Evolutionary conservation across 1,140 invertebrate genomes (phyloP).

Genomic region (Sweltsa coloradensis): DNA sequence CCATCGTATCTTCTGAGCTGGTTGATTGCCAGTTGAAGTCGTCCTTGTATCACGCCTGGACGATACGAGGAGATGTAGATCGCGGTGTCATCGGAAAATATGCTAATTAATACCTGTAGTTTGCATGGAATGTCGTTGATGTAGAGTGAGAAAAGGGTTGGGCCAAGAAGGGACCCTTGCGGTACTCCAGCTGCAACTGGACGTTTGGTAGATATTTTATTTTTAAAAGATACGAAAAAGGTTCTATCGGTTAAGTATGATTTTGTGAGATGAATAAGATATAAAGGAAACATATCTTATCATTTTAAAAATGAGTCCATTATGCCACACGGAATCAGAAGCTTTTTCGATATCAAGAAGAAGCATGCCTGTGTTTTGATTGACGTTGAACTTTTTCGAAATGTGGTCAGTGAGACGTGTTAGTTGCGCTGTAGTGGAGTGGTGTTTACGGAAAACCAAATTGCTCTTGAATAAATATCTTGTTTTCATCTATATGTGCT

Average conservation of each 20-base stretch:
- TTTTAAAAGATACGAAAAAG: neutral
- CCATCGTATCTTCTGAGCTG: slow-evolving; percentile 14
- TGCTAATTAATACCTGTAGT: slow-evolving; percentile 10
- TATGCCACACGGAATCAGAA: slow-evolving; percentile 25
- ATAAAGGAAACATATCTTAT: slow-evolving; percentile 11
- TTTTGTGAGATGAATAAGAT: slow-evolving; percentile 16
- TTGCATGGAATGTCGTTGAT: slow-evolving; percentile 20
- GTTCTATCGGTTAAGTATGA: slow-evolving; percentile 11
- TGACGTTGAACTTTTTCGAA: slow-evolving; percentile 14
- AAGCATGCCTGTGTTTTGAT: slow-evolving; percentile 18
- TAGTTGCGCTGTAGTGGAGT: slow-evolving; percentile 7
- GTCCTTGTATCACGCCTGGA: neutral
- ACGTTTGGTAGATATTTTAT: neutral
- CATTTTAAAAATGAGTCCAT: slow-evolving; percentile 24
- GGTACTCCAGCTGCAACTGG: neutral
- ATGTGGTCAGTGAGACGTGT: neutral
- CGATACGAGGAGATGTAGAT: neutral
- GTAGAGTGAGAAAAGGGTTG: slow-evolving; percentile 19
- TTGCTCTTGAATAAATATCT: slow-evolving; percentile 12
- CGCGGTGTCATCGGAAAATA: slow-evolving; percentile 16
- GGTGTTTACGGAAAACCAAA: slow-evolving; percentile 16
- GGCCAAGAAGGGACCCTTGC: slow-evolving; percentile 17
- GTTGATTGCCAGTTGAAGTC: slow-evolving; percentile 1
- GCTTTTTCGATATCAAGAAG: slow-evolving; percentile 26
- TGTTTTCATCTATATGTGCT: slow-evolving; percentile 2